A percentile compares a stretch with the other conserved stretches of the same genome.
Evolutionary conservation across 2,113 vertebrate genomes (phyloP).

Genomic region (Pseudolaguvia tuberculata): DNA sequence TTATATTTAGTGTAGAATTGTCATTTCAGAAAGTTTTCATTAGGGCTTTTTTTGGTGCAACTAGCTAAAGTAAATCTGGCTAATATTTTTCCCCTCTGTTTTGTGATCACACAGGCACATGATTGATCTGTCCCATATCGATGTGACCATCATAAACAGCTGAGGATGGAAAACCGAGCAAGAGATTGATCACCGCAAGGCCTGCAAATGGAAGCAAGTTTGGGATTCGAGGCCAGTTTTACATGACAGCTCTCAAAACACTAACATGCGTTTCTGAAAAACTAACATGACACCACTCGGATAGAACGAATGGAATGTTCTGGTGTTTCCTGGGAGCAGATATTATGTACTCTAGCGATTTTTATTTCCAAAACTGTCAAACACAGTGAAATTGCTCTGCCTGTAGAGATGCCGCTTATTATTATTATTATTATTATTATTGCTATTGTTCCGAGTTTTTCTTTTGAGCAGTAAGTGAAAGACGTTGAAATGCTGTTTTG

Average conservation of each 20-base stretch:
- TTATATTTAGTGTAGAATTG: too few species aligned
- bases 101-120: slow-evolving; percentile 80
- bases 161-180: slow-evolving; percentile 62
- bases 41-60: neutral
- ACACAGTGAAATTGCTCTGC: neutral
- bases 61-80: neutral
- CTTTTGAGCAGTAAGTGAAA: slow-evolving; percentile 19
- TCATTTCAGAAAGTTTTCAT: too few species aligned
- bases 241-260: neutral
- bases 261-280: neutral
- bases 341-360: neutral
- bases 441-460: neutral
- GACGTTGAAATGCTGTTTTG: neutral
- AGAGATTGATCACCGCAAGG: neutral
- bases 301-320: neutral
- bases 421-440: neutral
- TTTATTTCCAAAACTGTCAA: neutral
- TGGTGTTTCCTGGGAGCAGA: neutral
- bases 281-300: neutral
- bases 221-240: neutral
- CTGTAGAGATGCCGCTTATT: neutral
- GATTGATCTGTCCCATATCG: slow-evolving; percentile 98
- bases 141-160: slow-evolving; percentile 90
- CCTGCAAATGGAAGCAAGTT: neutral
- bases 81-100: neutral